These are phyloP conservation scores for Malurus cyaneus DNA, from an alignment of 2,113 vertebrate genomes.

Conservation along the genomic window DNA sequence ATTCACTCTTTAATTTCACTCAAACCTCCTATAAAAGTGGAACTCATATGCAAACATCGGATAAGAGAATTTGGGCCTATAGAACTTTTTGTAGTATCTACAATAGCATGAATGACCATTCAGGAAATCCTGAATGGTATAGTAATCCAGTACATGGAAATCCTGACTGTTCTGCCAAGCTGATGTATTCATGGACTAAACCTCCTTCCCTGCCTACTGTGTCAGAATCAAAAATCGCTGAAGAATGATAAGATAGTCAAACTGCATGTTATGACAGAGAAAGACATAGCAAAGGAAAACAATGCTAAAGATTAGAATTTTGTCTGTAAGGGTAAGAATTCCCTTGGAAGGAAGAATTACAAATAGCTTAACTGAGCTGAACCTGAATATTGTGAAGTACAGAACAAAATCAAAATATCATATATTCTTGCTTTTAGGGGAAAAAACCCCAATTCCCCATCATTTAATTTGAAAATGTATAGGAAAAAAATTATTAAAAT, in stretches of 20 bases:
- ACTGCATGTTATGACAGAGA: background rate
- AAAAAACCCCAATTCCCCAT: too few relatives aligned
- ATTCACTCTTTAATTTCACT: background rate
- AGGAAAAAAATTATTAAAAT: background rate
- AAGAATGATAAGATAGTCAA: background rate
- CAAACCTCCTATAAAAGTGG: background rate
- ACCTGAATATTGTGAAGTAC: background rate
- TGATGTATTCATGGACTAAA: background rate
- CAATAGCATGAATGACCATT: background rate
- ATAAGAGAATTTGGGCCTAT: background rate
- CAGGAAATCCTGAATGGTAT: background rate
- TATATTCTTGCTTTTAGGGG: background rate
- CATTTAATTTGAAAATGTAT: background rate
- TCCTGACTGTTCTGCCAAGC: background rate
- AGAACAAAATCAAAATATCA: accelerated
- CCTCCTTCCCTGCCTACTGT: background rate
- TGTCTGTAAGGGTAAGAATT: background rate
- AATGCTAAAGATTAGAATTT: background rate
- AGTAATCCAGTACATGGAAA: background rate
- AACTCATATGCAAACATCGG: background rate
- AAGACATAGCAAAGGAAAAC: background rate
- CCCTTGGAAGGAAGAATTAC: background rate
- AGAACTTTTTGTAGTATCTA: background rate
- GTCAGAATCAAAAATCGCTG: background rate
- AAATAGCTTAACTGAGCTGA: background rate